These are phyloP conservation scores for Scelioninae gen. 1 DNA, from an alignment of 2,888 invertebrate genomes.

Conservation along the genomic window DNA sequence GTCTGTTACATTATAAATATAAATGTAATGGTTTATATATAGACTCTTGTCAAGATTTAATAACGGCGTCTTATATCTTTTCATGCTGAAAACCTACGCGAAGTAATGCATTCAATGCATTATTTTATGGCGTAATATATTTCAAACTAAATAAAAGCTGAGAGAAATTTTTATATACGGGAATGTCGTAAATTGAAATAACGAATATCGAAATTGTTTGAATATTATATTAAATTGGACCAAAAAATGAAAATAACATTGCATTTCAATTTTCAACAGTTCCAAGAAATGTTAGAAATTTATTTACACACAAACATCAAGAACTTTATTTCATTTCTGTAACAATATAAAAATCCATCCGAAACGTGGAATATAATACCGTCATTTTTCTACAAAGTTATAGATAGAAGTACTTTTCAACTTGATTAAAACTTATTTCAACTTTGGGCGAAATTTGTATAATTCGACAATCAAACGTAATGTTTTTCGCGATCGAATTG, in stretches of 20 bases:
- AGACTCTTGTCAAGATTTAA: constrained; percentile 50
- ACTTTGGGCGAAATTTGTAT: background rate
- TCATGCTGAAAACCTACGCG: constrained; percentile 29
- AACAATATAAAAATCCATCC: background rate
- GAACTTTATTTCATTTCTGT: too few relatives aligned
- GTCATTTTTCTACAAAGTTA: background rate
- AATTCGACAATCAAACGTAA: constrained; percentile 18
- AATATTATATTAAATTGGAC: background rate
- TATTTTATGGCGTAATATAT: constrained; percentile 51
- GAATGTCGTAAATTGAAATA: constrained; percentile 29
- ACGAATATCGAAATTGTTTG: background rate
- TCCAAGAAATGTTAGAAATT: too few relatives aligned
- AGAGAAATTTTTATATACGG: constrained; percentile 12
- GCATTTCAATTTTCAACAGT: too few relatives aligned
- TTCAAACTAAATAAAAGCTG: constrained; percentile 31
- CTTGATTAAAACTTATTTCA: background rate
- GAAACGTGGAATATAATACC: background rate
- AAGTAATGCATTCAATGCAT: constrained; percentile 42
- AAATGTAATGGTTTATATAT: constrained; percentile 43
- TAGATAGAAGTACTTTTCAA: background rate
- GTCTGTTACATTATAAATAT: constrained; percentile 27
- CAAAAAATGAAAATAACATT: background rate
- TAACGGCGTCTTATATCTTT: constrained; percentile 54
- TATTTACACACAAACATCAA: too few relatives aligned
- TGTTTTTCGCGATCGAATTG: constrained; percentile 13